phyloP scores from a whole-genome alignment of 2,113 vertebrate genomes.

The Festucalex cinctus region DNA sequence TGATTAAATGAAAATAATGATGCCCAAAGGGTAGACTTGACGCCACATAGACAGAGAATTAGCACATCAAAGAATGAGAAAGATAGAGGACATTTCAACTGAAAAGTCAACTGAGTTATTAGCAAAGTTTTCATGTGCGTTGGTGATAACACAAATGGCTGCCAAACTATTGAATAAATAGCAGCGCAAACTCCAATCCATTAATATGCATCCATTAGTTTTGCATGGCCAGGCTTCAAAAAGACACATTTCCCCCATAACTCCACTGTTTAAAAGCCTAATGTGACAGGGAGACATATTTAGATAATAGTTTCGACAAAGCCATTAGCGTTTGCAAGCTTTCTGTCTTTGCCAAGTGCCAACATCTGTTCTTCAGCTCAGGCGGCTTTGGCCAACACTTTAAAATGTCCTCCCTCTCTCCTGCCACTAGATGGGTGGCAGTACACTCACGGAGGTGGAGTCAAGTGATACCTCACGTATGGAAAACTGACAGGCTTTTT shows the following conservation, averaged over 20 bases:
- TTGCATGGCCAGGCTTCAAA: constrained; percentile 27
- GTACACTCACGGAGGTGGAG: constrained; percentile 28
- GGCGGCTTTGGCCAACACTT: constrained; percentile 12
- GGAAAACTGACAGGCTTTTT: background rate
- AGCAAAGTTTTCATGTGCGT: constrained; percentile 4
- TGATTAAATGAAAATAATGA: constrained; percentile 51
- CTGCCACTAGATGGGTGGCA: constrained; percentile 22
- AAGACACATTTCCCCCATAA: constrained; percentile 30
- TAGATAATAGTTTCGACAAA: constrained; percentile 53
- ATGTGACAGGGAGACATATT: constrained; percentile 52
- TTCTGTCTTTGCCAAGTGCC: constrained; percentile 50
- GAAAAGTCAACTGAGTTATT: constrained; percentile 11
- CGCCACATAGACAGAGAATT: constrained; percentile 16
- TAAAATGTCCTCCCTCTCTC: background rate
- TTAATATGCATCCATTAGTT: constrained; percentile 34
- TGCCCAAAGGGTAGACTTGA: constrained; percentile 26
- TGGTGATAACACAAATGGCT: constrained; percentile 2
- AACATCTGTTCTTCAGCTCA: constrained; percentile 59
- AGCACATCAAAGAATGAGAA: constrained; percentile 6
- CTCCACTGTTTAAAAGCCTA: constrained; percentile 46
- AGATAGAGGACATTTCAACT: constrained; percentile 1
- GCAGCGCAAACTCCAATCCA: constrained; percentile 10
- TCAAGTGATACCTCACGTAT: constrained; percentile 10
- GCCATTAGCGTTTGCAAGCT: constrained; percentile 51
- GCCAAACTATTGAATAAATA: constrained; percentile 24